Percentiles rank a stretch among this genome's conserved stretches.
These are phyloP conservation scores for Rhysida immarginata DNA, from an alignment of 1,140 invertebrate genomes.

Conservation along the genomic window DNA sequence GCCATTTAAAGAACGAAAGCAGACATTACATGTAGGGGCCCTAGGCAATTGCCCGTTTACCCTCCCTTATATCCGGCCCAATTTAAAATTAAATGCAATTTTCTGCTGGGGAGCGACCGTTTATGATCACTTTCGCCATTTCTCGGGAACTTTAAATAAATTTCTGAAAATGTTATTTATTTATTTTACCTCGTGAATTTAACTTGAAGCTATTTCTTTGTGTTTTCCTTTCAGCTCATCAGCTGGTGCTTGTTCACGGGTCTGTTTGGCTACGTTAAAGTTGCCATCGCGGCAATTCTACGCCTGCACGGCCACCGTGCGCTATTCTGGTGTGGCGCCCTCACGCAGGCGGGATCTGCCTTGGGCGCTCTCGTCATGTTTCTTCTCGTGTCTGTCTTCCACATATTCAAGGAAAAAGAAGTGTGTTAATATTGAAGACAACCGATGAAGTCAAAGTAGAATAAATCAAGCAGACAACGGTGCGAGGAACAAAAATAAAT, in stretches of 20 bases:
- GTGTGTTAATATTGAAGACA: no score
- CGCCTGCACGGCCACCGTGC: constrained; percentile 34
- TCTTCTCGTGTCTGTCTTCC: constrained; percentile 50
- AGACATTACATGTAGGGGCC: no score
- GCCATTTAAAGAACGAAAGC: no score
- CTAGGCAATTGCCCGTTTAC: no score
- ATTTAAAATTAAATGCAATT: no score
- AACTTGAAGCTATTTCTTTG: no score
- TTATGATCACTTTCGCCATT: no score
- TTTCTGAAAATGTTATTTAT: no score
- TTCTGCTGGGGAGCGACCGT: no score
- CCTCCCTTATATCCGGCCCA: no score
- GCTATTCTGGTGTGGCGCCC: constrained; percentile 56
- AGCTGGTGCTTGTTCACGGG: constrained; percentile 51
- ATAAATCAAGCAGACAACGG: neutral
- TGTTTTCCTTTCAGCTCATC: constrained; percentile 46
- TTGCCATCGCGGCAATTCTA: constrained; percentile 59
- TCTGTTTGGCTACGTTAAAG: constrained; percentile 61
- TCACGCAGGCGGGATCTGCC: constrained; percentile 63
- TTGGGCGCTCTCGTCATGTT: constrained; percentile 58
- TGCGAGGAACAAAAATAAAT: neutral
- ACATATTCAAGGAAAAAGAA: constrained; percentile 38
- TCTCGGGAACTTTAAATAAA: no score
- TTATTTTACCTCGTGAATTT: no score
- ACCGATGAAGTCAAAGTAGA: neutral